Base-by-base conservation (phyloP, 2,797 vertebrate species). In the Fratercula arctica region DNA sequence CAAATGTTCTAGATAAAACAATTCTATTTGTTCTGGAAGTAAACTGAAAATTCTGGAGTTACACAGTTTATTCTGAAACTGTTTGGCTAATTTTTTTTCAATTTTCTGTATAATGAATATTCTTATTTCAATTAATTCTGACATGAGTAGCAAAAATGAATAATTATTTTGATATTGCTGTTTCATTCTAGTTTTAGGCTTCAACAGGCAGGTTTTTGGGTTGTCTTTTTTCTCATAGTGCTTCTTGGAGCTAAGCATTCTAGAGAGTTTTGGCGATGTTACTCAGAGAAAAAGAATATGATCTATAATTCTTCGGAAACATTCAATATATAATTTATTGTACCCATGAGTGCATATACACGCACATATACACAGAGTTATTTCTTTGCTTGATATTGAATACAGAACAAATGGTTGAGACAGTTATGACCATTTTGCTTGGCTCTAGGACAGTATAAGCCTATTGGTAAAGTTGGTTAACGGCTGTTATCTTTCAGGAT, bases 161-260 rank as follows among this genome's bases (percentile, higher is more conserved):
- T 60, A 67, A 43, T 79, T 60, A 8, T 64, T 64, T 77, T 59
- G 14, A 45, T 70, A 41, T 12, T 70, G 7, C 33, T 75, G 15
- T 82, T 82, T 63, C 39, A 39, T 56, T 68, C 25, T 70, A 46
- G 25, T 43, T 76, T 76, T 45, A 35, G 16, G 45, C 33, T 72
- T 84, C 23, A 59, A 7, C 4, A 3, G 12, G 23, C 26, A 56
- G 15, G 2, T 41, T 50, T 67, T 4, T 0, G 23, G 4, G 5
- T 51, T 84, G 57, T 46, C 4, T 67, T 37, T 74, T 78, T 83
- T 67, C 31, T 78, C 9, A 13, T 11, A 56, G 53, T 73, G 50
- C 24, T 75, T 67, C 24, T 74, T 46, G 15, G 20, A 75, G 9
- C 50, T 35, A 74, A 31, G 31, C 39, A 7, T 23, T 33, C 35